Evolutionary conservation across 2,888 invertebrate species (phyloP).

Genomic region (Pomacea canaliculata): DNA sequence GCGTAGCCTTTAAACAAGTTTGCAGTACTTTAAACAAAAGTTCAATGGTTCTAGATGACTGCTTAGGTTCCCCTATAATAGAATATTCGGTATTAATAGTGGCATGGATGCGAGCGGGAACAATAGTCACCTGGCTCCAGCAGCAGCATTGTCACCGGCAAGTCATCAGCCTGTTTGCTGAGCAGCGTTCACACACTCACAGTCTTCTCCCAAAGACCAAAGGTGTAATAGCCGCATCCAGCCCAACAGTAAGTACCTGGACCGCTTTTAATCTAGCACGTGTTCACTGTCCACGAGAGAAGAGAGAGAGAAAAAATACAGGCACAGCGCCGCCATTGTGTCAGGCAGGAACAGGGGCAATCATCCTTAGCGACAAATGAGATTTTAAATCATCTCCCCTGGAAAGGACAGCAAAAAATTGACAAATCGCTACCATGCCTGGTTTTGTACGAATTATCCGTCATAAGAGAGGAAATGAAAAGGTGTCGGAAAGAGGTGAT

Average conservation of each 20-base stretch:
- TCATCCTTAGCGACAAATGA: background rate
- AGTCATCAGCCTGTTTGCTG: too few relatives aligned
- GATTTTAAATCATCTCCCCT: constrained; percentile 10
- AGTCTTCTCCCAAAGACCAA: too few relatives aligned
- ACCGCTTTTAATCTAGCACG: constrained; percentile 6
- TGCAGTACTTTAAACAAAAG: too few relatives aligned
- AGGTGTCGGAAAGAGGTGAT: constrained; percentile 3
- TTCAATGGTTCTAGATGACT: too few relatives aligned
- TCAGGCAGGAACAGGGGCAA: background rate
- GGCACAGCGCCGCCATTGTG: background rate
- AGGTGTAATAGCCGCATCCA: too few relatives aligned
- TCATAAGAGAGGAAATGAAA: constrained; percentile 9
- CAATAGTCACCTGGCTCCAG: too few relatives aligned
- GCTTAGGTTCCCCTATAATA: too few relatives aligned
- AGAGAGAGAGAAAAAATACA: background rate
- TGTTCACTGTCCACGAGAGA: background rate
- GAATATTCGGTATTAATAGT: too few relatives aligned
- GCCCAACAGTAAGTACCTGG: background rate
- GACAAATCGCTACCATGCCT: constrained; percentile 6
- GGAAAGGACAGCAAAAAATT: background rate
- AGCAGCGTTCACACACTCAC: too few relatives aligned
- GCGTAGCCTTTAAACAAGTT: too few relatives aligned
- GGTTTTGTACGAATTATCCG: constrained; percentile 4
- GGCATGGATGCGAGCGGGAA: too few relatives aligned
- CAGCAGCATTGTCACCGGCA: too few relatives aligned